Evolutionary conservation across 2,888 invertebrate genomes (phyloP).

Genomic region (Agrotis puta): DNA sequence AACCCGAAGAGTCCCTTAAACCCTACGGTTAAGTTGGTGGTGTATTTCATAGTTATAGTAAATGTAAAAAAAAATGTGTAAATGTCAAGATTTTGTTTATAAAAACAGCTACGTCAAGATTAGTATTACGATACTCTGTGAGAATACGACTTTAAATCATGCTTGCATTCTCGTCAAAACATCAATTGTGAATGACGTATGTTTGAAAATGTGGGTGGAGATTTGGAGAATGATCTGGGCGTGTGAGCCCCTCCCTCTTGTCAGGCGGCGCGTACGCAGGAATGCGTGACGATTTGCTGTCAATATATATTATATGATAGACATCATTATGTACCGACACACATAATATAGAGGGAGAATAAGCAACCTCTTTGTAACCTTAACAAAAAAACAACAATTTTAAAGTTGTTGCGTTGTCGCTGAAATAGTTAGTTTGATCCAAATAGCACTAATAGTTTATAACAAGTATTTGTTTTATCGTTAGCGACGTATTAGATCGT

Average conservation of each 20-base stretch:
- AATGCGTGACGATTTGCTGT: constrained; percentile 18
- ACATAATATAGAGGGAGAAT: not conserved
- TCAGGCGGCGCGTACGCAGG: constrained; percentile 36
- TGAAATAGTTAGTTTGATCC: too few relatives aligned
- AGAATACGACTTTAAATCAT: not conserved
- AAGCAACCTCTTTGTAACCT: too few relatives aligned
- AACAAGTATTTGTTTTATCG: too few relatives aligned
- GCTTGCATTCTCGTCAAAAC: constrained; percentile 5
- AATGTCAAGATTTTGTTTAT: not conserved
- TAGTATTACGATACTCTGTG: not conserved
- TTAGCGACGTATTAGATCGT: too few relatives aligned
- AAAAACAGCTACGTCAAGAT: not conserved
- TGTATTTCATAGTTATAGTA: too few relatives aligned
- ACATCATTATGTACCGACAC: not conserved
- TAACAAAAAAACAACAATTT: too few relatives aligned
- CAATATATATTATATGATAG: not conserved
- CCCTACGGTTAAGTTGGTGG: too few relatives aligned
- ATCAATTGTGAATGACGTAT: constrained; percentile 13
- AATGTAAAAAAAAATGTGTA: too few relatives aligned
- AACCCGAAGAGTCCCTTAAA: too few relatives aligned
- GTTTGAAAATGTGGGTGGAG: constrained; percentile 49
- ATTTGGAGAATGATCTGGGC: constrained; percentile 41
- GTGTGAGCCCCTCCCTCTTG: constrained; percentile 45
- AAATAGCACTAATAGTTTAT: too few relatives aligned
- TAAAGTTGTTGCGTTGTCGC: too few relatives aligned